Percentiles rank a stretch among this genome's conserved stretches.
phyloP scores from a whole-genome alignment of 2,797 vertebrate genomes.

The Schizopygopsis pylzovi region DNA sequence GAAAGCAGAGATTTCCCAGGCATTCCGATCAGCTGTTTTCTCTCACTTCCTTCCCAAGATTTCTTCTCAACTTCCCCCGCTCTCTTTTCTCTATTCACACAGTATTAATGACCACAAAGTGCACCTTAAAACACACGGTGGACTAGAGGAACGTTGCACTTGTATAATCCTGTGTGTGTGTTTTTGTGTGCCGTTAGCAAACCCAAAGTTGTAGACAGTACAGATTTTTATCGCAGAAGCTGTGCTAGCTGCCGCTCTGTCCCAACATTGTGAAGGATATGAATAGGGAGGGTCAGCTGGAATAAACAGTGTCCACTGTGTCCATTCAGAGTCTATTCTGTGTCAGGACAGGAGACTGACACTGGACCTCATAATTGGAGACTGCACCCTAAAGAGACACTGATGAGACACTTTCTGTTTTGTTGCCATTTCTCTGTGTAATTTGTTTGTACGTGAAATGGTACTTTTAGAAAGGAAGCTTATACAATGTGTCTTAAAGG shows the following conservation, averaged over 20 bases:
- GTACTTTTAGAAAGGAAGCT: background rate
- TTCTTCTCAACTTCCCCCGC: constrained; percentile 7
- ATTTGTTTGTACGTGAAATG: background rate
- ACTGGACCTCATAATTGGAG: constrained; percentile 19
- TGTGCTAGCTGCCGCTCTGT: constrained; percentile 31
- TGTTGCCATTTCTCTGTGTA: background rate
- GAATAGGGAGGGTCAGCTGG: constrained; percentile 38
- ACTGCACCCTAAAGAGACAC: constrained; percentile 12
- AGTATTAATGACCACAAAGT: background rate
- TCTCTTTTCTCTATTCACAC: background rate
- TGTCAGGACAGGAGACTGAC: constrained; percentile 26
- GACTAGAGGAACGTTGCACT: background rate
- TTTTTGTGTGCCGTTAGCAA: constrained; percentile 6
- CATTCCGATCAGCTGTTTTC: constrained; percentile 59
- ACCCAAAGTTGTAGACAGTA: constrained; percentile 4
- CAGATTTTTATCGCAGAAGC: constrained; percentile 43
- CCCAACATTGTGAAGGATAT: constrained; percentile 35
- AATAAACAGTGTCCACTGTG: constrained; percentile 47
- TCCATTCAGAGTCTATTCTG: constrained; percentile 37
- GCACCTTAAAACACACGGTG: background rate
- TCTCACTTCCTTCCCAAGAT: constrained; percentile 36
- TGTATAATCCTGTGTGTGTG: no score
- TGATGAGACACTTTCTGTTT: background rate
- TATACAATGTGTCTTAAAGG: background rate
- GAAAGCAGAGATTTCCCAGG: constrained; percentile 59